Percentiles rank a stretch among this genome's conserved stretches.
Evolutionary conservation across 1,140 invertebrate genomes (phyloP).

Genomic region (Nylanderia fulva): DNA sequence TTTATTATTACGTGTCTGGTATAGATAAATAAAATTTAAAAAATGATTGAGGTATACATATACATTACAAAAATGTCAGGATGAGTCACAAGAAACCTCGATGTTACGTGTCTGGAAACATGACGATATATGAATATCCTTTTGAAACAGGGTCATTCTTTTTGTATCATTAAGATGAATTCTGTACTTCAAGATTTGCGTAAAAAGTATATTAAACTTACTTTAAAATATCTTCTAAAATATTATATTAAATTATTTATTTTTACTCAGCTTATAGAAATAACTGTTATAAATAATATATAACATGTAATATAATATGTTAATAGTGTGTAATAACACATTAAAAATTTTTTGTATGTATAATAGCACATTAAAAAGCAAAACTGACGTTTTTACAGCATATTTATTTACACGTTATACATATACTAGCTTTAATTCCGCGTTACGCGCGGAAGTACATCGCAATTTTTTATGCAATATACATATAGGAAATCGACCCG

Average conservation of each 20-base stretch:
- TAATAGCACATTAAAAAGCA: too few species aligned
- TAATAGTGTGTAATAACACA: too few species aligned
- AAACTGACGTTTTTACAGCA: neutral
- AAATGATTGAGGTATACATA: neutral
- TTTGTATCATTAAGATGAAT: too few species aligned
- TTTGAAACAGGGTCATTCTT: neutral
- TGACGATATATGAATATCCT: neutral
- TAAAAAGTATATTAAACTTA: neutral
- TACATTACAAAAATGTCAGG: neutral
- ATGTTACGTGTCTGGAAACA: neutral
- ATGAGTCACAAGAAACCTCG: neutral
- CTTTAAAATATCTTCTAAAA: neutral
- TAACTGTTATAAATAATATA: neutral
- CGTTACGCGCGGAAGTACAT: too few species aligned
- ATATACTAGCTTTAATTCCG: too few species aligned
- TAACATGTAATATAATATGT: too few species aligned
- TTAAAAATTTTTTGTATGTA: neutral
- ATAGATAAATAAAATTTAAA: neutral
- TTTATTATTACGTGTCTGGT: neutral
- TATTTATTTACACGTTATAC: neutral
- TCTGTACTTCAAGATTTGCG: too few species aligned
- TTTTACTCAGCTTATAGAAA: neutral
- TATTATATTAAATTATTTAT: neutral
- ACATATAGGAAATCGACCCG: too few species aligned
- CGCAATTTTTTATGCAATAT: too few species aligned